These are phyloP conservation scores for Perithous albicinctus DNA, from an alignment of 2,888 invertebrate genomes.

Conservation along the genomic window DNA sequence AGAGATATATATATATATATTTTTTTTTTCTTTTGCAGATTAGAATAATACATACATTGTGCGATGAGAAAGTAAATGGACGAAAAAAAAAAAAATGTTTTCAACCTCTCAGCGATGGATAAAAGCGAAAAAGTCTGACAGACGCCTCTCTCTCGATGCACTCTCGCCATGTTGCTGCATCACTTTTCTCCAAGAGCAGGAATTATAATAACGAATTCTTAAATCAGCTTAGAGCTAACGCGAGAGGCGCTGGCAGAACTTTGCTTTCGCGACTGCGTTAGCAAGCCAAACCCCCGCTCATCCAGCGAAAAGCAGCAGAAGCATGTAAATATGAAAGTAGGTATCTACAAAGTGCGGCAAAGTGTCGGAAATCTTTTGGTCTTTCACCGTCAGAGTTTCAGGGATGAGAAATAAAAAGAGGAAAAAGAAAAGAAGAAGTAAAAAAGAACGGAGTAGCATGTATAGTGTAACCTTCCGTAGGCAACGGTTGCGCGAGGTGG, in stretches of 20 bases:
- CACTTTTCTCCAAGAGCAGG: slow-evolving; percentile 69
- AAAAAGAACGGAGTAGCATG: slow-evolving; percentile 51
- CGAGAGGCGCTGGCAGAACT: slow-evolving; percentile 72
- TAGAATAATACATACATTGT: not conserved
- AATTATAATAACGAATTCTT: slow-evolving; percentile 84
- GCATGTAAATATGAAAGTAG: slow-evolving; percentile 83
- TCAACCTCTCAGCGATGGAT: not conserved
- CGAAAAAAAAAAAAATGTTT: not conserved
- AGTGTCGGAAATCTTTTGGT: slow-evolving; percentile 58
- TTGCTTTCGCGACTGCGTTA: slow-evolving; percentile 78
- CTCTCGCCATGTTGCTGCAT: slow-evolving; percentile 22
- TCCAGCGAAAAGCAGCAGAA: not conserved
- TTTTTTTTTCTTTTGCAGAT: not conserved
- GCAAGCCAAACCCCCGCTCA: slow-evolving; percentile 61
- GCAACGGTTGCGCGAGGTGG: not conserved
- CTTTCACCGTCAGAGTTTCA: slow-evolving; percentile 15
- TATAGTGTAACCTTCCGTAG: slow-evolving; percentile 20
- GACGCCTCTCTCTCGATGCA: slow-evolving; percentile 19
- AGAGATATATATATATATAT: not conserved
- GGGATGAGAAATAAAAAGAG: slow-evolving; percentile 23
- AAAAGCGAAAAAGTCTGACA: not conserved
- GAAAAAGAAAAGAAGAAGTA: no score
- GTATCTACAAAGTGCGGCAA: slow-evolving; percentile 76
- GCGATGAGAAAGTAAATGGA: slow-evolving; percentile 4
- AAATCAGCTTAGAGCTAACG: slow-evolving; percentile 82